Percentiles rank a stretch among this genome's conserved stretches.
These are phyloP conservation scores for Drosophila cracens DNA, from an alignment of 2,888 invertebrate genomes.

Conservation along the genomic window DNA sequence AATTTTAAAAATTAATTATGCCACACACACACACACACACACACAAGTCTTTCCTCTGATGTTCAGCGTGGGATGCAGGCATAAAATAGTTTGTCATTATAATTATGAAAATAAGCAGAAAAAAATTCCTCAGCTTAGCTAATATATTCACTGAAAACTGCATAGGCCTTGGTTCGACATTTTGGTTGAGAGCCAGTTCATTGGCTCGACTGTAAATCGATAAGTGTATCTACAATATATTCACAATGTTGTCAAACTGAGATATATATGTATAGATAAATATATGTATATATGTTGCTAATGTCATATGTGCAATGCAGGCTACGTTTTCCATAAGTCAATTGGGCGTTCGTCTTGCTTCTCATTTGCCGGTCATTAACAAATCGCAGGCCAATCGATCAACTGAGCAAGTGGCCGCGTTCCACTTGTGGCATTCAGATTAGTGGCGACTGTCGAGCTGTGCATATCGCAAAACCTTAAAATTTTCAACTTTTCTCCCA, in stretches of 20 bases:
- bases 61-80: not conserved
- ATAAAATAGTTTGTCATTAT: not conserved
- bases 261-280: not conserved
- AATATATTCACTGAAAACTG: not conserved
- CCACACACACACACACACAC: not conserved
- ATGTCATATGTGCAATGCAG: not conserved
- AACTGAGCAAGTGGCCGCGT: constrained; percentile 19
- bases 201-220: not conserved
- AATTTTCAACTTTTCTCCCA: not conserved
- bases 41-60: not conserved
- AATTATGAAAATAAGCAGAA: not conserved
- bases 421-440: constrained; percentile 40
- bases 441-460: constrained; percentile 39
- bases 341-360: constrained; percentile 36
- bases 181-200: not conserved
- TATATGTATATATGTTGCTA: not conserved
- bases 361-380: constrained; percentile 70
- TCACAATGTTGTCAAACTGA: constrained; percentile 15
- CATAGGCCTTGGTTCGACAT: not conserved
- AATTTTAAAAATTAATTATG: constrained; percentile 3
- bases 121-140: not conserved
- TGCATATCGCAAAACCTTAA: constrained; percentile 21
- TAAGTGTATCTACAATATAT: not conserved
- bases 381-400: not conserved
- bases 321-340: constrained; percentile 48